phyloP scores from a whole-genome alignment of 2,888 invertebrate species.

The Lepidocyrtoides sp. region DNA sequence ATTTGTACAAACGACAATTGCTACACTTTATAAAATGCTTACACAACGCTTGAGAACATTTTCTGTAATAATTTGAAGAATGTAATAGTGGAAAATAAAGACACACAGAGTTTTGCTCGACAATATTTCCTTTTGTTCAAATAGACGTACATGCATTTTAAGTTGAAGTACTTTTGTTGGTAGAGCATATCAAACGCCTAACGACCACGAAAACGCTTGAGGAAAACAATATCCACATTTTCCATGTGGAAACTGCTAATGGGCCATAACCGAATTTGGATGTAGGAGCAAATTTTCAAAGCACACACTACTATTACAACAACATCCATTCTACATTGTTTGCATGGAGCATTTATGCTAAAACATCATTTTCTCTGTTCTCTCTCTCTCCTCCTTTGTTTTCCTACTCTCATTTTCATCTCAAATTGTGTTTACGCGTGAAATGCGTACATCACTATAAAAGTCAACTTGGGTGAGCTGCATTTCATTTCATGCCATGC shows the following conservation, averaged over 20 bases:
- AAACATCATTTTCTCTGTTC: neutral
- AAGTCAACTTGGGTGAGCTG: conserved; percentile 59
- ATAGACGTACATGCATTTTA: no score
- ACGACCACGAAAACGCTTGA: conserved; percentile 44
- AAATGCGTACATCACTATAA: conserved; percentile 58
- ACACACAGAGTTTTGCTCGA: neutral
- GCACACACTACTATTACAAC: conserved; percentile 4
- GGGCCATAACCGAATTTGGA: conserved; percentile 83
- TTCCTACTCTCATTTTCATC: neutral
- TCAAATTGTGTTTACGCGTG: conserved; percentile 54
- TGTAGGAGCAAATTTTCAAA: conserved; percentile 72
- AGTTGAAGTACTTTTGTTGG: conserved; percentile 8
- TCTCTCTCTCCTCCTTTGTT: conserved; percentile 17
- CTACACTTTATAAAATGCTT: neutral
- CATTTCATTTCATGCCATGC: conserved; percentile 63
- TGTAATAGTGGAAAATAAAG: neutral
- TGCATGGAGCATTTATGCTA: conserved; percentile 26
- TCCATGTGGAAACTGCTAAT: conserved; percentile 75
- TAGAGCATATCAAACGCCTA: neutral
- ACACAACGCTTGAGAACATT: neutral
- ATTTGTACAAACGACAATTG: neutral
- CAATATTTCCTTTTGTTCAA: neutral
- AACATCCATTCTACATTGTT: conserved; percentile 6
- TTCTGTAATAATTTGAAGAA: no score
- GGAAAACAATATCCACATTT: conserved; percentile 65